Evolutionary conservation across 2,888 invertebrate species (phyloP).

Genomic region (Megalurothrips usitatus): DNA sequence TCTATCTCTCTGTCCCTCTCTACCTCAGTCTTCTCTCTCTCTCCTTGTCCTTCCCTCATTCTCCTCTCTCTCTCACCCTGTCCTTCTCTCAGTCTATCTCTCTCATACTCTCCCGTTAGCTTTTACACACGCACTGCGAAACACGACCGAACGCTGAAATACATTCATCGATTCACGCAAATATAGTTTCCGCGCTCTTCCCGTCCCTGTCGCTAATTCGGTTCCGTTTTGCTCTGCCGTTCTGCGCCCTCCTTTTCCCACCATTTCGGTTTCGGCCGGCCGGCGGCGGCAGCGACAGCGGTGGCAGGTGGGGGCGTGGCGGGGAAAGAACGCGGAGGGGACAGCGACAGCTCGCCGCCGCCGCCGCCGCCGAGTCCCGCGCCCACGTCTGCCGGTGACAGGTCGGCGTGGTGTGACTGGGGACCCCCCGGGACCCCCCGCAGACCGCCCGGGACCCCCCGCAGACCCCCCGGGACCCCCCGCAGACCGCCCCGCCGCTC

Average conservation of each 20-base stretch:
- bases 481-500: not conserved
- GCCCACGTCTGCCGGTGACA: constrained; percentile 22
- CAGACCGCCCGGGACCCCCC: too few species aligned
- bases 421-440: not conserved
- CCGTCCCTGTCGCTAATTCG: too few species aligned
- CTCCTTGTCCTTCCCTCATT: not conserved
- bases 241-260: not conserved
- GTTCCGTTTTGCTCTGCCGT: too few species aligned
- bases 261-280: not conserved
- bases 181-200: too few species aligned
- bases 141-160: too few species aligned
- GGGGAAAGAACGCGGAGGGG: not conserved
- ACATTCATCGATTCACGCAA: too few species aligned
- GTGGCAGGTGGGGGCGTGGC: too few species aligned
- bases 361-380: not conserved
- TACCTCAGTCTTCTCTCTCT: not conserved
- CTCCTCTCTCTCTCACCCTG: not conserved
- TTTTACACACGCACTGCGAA: not conserved
- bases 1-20: not conserved
- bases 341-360: not conserved
- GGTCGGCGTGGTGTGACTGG: constrained; percentile 19
- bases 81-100: too few species aligned
- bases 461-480: not conserved
- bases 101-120: not conserved
- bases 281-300: too few species aligned